Base-by-base conservation (phyloP, 1,140 invertebrate species). In the Papilio xuthus region DNA sequence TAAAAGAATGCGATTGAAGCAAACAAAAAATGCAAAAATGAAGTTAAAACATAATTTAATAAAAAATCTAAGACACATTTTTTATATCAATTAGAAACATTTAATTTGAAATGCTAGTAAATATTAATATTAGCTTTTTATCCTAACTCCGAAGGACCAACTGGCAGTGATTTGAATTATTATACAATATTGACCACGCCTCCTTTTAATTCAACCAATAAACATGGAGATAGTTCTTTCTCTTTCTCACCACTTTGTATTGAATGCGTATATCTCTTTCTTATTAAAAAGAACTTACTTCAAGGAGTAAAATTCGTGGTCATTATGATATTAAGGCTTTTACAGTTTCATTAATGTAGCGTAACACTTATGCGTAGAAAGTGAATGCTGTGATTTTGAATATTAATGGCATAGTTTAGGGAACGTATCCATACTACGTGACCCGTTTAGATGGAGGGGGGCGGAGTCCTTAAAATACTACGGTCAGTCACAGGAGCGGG, bases 111-210 rank as follows among this genome's bases (percentile, higher is more conserved):
- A n/a, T n/a, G n/a, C n/a, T n/a, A n/a, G n/a, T n/a, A n/a, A n/a
- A n/a, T 6, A 18, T 50, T 50, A n/a, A 18, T 50, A 50, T n/a
- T 53, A 53, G 50, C 18, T 60, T 56, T 9, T 60, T 60, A 60
- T 60, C 10, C 10, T 23, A 26, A 12, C 2, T 60, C 26, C 60
- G 23, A 63, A 28, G 60, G 60, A 67, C 60, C 23, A 67, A 67
- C 3, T 67, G 60, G 60, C 60, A 67, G 60, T 67, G 60, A 67
- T 67, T 32, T 15, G 23, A 32, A 67, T 13, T 63, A 63, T 28
- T 1, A 18, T 18, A 18, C 15, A 32, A 67, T 32, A 56, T 18
- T 28, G 60, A 28, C 26, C 60, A 67, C 60, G 60, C 9, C 10
- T 26, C 20, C 20, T 12, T 60, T 26, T 13, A 60, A 23, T 6